Evolutionary conservation across 2,888 invertebrate genomes (phyloP), one percentile per base, ranked within the genome.

Genomic region (Sesamia inferens): DNA sequence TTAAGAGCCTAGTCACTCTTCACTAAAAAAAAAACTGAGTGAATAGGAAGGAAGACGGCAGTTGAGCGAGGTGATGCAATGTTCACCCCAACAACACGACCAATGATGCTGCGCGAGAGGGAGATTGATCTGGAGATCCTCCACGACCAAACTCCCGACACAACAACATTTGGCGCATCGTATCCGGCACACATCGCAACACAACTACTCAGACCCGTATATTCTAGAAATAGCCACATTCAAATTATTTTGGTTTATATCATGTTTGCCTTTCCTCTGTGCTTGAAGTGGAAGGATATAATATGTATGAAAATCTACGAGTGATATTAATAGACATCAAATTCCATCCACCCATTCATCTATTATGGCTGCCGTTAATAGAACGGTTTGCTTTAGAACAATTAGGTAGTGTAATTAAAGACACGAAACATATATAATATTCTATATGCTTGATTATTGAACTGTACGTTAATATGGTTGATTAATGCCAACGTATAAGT

Each of bases 401-500:
- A 64, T 75, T 47, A 61, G n/a, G 24, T 47, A 57, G 13, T 54
- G 55, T 57, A 31, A 24, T 77, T 54, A 71, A 64, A 48, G 42
- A n/a, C 16, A 51, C 47, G 7, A 69, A 74, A 39, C 44, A 63
- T 39, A 2, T 7, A 39, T 39, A 39, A 39, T 39, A 39, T 39
- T 39, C 0, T n/a, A 13, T 68, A 22, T 14, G 22, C 10, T 54
- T 44, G 62, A 61, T 14, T 31, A 44, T 62, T 48, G 22, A 39
- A 58, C 8, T 24, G 65, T 39, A 59, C 13, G 31, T 19, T 31
- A 39, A 6, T 68, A 55, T 22, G n/a, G 3, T 31, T 31, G 31
- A 55, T 13, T 55, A 55, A 22, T 55, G 13, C 22, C 8, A 19
- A 51, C 4, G 19, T 51, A n/a, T 54, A 54, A 10, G 51, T 54